Conservation (phyloP, 2,113 vertebrate genomes). For the Megalops atlanticus region DNA sequence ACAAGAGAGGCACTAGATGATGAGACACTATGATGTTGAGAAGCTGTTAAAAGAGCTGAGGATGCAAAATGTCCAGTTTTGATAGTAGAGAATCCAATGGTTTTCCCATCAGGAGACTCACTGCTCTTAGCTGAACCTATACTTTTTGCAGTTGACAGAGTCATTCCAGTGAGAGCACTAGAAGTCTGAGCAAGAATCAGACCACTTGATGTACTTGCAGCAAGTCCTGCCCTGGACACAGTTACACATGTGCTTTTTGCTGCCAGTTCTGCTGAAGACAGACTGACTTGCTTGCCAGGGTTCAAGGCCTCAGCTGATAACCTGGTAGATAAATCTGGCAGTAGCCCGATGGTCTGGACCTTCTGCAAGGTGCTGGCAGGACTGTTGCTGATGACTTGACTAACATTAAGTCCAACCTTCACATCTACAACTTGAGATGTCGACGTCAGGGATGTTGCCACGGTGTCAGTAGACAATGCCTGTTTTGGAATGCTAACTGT, state of each 20-base stretch:
- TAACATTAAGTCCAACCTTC: conserved; percentile 78
- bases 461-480: conserved; percentile 16
- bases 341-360: conserved; percentile 63
- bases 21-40: conserved; percentile 61
- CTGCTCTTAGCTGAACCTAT: conserved; percentile 15
- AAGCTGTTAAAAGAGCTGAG: conserved; percentile 76
- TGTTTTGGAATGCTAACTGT: conserved; percentile 53
- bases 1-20: conserved; percentile 44
- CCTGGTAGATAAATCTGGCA: conserved; percentile 68
- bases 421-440: conserved; percentile 79
- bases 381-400: conserved; percentile 71
- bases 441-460: conserved; percentile 35
- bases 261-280: conserved; percentile 52
- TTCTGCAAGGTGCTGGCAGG: conserved; percentile 65
- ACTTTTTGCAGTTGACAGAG: not conserved
- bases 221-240: conserved; percentile 28
- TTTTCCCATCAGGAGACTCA: conserved; percentile 56
- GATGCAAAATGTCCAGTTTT: conserved; percentile 83
- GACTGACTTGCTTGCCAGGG: conserved; percentile 50
- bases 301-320: conserved; percentile 59
- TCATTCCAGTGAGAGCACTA: not conserved
- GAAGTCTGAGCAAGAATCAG: conserved; percentile 26
- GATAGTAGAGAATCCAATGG: conserved; percentile 76
- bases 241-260: conserved; percentile 42
- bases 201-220: conserved; percentile 18